These are phyloP conservation scores for Ictalurus punctatus DNA, from an alignment of 2,113 vertebrate species.

Conservation along the genomic window DNA sequence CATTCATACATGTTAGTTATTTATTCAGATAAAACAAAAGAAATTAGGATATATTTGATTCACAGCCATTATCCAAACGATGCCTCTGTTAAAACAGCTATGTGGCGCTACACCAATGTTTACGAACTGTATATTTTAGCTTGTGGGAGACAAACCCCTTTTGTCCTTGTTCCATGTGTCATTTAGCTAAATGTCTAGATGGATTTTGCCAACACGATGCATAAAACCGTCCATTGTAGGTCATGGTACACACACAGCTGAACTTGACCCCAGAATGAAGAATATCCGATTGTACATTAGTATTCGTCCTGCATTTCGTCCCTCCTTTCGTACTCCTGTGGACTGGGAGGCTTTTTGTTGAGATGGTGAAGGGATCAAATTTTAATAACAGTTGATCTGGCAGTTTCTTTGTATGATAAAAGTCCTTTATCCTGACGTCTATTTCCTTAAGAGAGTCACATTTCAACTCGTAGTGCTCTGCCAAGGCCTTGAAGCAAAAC, in stretches of 20 bases:
- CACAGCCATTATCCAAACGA: not conserved
- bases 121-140: not conserved
- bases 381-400: constrained; percentile 65
- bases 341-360: constrained; percentile 57
- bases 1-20: not conserved
- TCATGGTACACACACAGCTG: not conserved
- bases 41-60: not conserved
- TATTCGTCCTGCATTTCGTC: constrained; percentile 44
- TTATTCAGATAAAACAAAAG: not conserved
- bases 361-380: constrained; percentile 54
- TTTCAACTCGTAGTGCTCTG: not conserved
- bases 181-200: not conserved
- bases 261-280: constrained; percentile 34
- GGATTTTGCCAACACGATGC: not conserved
- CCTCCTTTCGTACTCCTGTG: constrained; percentile 44
- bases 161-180: not conserved
- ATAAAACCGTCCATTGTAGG: not conserved
- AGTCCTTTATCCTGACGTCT: not conserved
- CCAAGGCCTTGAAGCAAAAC: not conserved
- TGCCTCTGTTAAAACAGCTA: not conserved
- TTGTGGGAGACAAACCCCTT: not conserved
- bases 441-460: not conserved
- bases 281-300: constrained; percentile 35
- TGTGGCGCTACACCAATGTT: not conserved
- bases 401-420: constrained; percentile 2